Evolutionary conservation across 2,113 vertebrate genomes (phyloP).

Genomic region (Oenanthe melanoleuca): DNA sequence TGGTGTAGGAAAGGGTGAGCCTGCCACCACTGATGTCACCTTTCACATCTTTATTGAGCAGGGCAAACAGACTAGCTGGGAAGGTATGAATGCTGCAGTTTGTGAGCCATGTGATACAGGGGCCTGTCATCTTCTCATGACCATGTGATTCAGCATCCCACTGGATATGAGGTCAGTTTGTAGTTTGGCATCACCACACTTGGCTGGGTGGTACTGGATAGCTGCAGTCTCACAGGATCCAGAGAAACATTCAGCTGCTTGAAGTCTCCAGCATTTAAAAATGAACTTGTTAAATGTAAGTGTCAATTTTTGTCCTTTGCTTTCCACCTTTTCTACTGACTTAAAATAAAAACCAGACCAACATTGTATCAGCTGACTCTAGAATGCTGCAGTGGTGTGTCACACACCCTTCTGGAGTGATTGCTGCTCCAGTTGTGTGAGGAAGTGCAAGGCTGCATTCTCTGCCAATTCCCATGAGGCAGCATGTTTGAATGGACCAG

Average conservation of each 20-base stretch:
- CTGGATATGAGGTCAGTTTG: not conserved
- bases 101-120: not conserved
- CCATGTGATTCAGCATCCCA: constrained; percentile 8
- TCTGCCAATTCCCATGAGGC: not conserved
- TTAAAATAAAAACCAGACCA: not conserved
- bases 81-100: not conserved
- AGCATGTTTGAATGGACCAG: not conserved
- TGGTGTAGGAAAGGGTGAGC: not conserved
- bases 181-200: not conserved
- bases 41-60: not conserved
- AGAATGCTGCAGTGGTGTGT: not conserved
- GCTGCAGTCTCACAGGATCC: not conserved
- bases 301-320: not conserved
- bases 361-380: not conserved
- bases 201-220: not conserved
- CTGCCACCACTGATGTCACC: not conserved
- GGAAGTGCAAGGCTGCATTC: not conserved
- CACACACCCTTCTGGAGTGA: not conserved
- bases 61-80: not conserved
- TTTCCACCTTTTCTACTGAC: not conserved
- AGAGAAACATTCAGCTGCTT: not conserved
- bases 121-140: not conserved
- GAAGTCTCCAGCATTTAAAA: not conserved
- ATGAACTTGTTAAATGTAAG: not conserved
- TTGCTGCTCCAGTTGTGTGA: not conserved